Conservation (phyloP, 2,888 invertebrate species). For the Arrhopalites spinosus region DNA sequence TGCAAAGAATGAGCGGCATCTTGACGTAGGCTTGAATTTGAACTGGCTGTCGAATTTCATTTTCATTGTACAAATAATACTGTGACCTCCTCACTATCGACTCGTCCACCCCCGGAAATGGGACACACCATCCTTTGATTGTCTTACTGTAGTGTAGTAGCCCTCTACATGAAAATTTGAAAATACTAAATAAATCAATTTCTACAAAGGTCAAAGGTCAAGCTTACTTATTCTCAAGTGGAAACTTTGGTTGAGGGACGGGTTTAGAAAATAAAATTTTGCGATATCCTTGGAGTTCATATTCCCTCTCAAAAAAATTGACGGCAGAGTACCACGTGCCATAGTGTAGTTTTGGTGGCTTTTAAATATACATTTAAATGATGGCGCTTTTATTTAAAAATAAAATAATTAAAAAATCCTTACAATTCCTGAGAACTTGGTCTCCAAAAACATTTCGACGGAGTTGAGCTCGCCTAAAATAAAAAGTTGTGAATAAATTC, state of each 20-base stretch:
- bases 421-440: no score
- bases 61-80: constrained; percentile 70
- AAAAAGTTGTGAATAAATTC: no score
- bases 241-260: no score
- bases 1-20: constrained; percentile 62
- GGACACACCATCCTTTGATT: constrained; percentile 55
- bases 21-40: constrained; percentile 77
- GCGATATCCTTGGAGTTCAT: no score
- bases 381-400: no score
- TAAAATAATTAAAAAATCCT: background rate
- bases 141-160: constrained; percentile 63
- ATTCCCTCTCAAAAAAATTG: no score
- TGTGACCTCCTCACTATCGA: constrained; percentile 81
- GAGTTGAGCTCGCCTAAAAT: constrained; percentile 72
- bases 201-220: no score
- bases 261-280: no score
- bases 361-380: no score
- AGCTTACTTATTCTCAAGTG: no score
- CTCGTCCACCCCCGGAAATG: constrained; percentile 73
- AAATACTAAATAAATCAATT: background rate
- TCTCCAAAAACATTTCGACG: constrained; percentile 64
- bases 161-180: constrained; percentile 58
- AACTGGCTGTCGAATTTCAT: constrained; percentile 73
- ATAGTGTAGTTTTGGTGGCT: no score
- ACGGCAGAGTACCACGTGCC: no score